Evolutionary conservation across 1,140 invertebrate genomes (phyloP).

Genomic region (Patella vulgata): DNA sequence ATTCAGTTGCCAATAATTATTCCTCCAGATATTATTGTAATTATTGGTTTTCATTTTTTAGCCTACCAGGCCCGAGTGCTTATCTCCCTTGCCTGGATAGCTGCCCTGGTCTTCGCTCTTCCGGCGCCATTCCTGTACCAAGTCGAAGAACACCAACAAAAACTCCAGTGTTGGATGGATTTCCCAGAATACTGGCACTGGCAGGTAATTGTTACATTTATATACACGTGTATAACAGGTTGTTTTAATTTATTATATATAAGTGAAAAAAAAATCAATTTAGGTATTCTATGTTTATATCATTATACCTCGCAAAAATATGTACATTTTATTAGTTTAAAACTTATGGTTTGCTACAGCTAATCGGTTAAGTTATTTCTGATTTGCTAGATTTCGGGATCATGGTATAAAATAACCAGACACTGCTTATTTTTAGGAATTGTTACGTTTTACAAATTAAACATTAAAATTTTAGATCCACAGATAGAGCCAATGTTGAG

Average conservation of each 20-base stretch:
- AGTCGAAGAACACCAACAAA: conserved; percentile 12
- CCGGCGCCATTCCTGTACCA: conserved; percentile 34
- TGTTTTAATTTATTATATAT: conserved; percentile 88
- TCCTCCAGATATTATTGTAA: too few species aligned
- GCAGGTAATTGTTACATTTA: conserved; percentile 55
- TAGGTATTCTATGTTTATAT: too few species aligned
- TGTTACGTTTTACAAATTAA: too few species aligned
- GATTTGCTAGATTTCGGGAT: background rate
- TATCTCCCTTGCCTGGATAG: conserved; percentile 80
- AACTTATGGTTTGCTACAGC: too few species aligned
- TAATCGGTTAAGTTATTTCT: background rate
- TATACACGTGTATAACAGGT: too few species aligned
- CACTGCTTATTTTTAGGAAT: too few species aligned
- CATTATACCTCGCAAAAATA: too few species aligned
- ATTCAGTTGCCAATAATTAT: too few species aligned
- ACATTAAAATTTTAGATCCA: too few species aligned
- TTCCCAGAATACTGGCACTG: conserved; percentile 39
- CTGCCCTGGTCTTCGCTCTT: conserved; percentile 33
- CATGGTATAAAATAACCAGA: too few species aligned
- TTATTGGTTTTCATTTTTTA: conserved; percentile 63
- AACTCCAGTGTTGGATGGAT: conserved; percentile 44
- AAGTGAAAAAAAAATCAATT: conserved; percentile 75
- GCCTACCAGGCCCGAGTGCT: conserved; percentile 84
- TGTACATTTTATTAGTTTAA: too few species aligned
- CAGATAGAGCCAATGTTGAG: too few species aligned